Base-by-base conservation (phyloP, 2,888 invertebrate genomes). In the Anoplius nigerrimus region DNA sequence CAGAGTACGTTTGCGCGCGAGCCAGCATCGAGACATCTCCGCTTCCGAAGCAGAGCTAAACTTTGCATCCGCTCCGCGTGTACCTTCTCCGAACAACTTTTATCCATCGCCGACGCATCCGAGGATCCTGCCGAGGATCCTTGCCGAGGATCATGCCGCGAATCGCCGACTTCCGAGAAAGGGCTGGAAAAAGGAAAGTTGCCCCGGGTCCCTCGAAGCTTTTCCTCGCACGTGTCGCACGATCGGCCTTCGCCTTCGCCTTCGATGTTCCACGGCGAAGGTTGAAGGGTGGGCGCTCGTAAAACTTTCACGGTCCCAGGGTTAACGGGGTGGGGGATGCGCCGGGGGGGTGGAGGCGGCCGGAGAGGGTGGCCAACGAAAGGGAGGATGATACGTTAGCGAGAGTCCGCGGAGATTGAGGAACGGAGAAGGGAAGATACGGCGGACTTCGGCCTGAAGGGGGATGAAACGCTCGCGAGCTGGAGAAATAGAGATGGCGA, bases 111-210 rank as follows among this genome's bases (percentile, higher is more conserved):
- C 20, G 16, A 51, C 11, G 20, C 20, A 51, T n/a, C n/a, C 8
- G 16, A 8, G 51, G 27, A 27, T 27, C 27, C 4, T 27, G 6
- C 4, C 27, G 27, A 27, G 27, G 4, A 27, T 27, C 27, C n/a
- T n/a, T n/a, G n/a, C n/a, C 8, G 16, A 8, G 51, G 27, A 27
- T 27, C 27, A 6, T 27, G 6, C 4, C 27, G 27, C 2, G 27
- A 2, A 27, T 27, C 27, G 27, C 27, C 27, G 27, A 27, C 27
- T 27, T 27, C 6, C 27, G 27, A 5, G 56, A 22, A 45, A 71
- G 62, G 51, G 46, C 51, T 55, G 67, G 20, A 27, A 64, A 67
- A 79, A 73, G 74, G 77, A 72, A 78, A 78, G 77, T 78, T 79
- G 72, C 78, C 75, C 71, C 71, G 74, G 75, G 70, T 75, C n/a